These are phyloP conservation scores for Atta colombica DNA, from an alignment of 1,140 invertebrate species.

Conservation along the genomic window DNA sequence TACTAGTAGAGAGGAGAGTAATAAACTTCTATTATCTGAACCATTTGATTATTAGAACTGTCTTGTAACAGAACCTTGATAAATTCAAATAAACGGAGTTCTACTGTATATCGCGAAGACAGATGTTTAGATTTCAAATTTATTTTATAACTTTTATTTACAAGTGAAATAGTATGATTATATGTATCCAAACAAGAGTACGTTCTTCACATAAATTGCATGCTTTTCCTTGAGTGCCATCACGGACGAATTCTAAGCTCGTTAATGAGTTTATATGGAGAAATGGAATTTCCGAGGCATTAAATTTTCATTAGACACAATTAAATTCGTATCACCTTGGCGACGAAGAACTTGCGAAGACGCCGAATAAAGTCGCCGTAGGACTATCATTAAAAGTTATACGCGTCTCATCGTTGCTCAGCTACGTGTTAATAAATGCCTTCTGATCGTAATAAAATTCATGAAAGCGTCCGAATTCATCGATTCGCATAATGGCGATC, in stretches of 20 bases:
- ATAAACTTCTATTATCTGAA: too few relatives aligned
- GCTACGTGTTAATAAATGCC: conserved; percentile 33
- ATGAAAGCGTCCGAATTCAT: neutral
- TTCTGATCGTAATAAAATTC: conserved; percentile 9
- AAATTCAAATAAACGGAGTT: too few relatives aligned
- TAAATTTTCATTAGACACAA: conserved; percentile 68
- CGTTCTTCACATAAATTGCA: neutral
- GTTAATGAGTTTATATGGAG: neutral
- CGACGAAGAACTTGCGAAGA: neutral
- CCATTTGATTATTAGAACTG: too few relatives aligned
- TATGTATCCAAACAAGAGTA: neutral
- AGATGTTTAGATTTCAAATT: neutral
- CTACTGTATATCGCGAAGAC: neutral
- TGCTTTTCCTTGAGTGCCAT: neutral
- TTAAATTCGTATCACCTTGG: conserved; percentile 54
- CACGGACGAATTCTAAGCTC: neutral
- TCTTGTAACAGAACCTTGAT: too few relatives aligned
- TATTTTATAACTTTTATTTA: neutral
- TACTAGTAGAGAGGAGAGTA: too few relatives aligned
- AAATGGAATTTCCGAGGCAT: conserved; percentile 52
- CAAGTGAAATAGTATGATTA: neutral
- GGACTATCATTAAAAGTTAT: conserved; percentile 29
- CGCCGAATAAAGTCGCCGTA: neutral
- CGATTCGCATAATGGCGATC: neutral
- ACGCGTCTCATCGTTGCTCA: neutral